A percentile compares a stretch with the other conserved stretches of the same genome.
Conservation (phyloP, 2,113 vertebrate species). For the Sinocyclocheilus anophthalmus region DNA sequence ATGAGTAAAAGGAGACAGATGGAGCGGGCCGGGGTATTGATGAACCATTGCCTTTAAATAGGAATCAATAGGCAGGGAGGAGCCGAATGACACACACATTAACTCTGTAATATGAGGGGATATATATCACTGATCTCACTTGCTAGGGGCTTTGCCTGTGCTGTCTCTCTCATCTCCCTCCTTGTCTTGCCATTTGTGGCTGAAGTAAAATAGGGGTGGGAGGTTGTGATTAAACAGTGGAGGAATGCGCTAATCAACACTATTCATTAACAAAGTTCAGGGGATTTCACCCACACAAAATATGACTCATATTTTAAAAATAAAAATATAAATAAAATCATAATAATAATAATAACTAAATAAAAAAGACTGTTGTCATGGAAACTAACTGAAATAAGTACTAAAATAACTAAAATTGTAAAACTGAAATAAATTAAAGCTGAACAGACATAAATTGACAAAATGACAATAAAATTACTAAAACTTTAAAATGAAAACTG, state of each 20-base stretch:
- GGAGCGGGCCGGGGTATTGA: conserved; percentile 84
- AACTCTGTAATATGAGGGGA: conserved; percentile 78
- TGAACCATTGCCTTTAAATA: conserved; percentile 88
- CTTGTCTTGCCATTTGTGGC: conserved; percentile 8
- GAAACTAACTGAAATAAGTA: too few species aligned
- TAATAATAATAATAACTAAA: too few species aligned
- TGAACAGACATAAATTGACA: background rate
- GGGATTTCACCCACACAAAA: background rate
- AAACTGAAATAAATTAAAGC: background rate
- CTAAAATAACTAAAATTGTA: background rate
- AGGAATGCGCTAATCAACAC: conserved; percentile 58
- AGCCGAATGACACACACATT: conserved; percentile 82
- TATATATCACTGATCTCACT: conserved; percentile 78
- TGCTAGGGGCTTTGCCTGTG: conserved; percentile 44
- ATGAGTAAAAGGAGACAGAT: conserved; percentile 97
- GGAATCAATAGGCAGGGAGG: conserved; percentile 79
- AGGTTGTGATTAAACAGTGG: conserved; percentile 53
- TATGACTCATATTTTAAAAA: background rate
- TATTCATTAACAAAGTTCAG: conserved; percentile 82
- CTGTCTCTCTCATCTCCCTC: conserved; percentile 29
- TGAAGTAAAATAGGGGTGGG: background rate
- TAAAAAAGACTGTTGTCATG: too few species aligned
- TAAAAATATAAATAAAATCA: too few species aligned
- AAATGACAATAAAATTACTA: background rate
- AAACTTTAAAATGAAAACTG: too few species aligned